phyloP scores from a whole-genome alignment of 2,113 vertebrate species.

The Pomatorhinus ruficollis region DNA sequence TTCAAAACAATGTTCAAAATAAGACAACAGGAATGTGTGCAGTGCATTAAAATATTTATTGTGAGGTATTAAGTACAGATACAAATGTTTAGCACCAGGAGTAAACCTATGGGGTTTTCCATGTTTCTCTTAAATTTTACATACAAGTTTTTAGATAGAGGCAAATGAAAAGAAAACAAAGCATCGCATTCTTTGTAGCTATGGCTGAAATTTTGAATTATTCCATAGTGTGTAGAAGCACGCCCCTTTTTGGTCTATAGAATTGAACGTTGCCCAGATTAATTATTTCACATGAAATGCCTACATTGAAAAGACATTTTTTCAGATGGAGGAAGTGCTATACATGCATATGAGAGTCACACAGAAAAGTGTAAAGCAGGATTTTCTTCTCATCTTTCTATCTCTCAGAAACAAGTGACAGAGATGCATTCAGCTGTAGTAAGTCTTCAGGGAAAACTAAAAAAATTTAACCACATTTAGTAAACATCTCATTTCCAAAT shows the following conservation, averaged over 20 bases:
- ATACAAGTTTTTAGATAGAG: not conserved
- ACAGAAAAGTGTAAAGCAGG: not conserved
- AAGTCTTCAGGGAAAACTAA: not conserved
- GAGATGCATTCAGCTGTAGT: not conserved
- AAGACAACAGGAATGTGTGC: not conserved
- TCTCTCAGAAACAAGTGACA: not conserved
- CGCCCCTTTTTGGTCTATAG: not conserved
- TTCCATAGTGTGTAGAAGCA: not conserved
- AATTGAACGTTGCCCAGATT: not conserved
- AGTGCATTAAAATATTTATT: not conserved
- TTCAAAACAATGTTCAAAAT: not conserved
- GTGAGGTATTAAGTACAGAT: not conserved
- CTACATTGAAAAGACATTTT: fast-evolving
- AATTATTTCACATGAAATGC: not conserved
- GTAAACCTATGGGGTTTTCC: not conserved
- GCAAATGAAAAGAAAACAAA: not conserved
- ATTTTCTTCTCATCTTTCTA: not conserved
- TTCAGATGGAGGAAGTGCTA: not conserved
- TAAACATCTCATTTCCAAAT: conserved; percentile 8
- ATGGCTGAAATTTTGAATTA: not conserved
- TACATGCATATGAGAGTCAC: not conserved
- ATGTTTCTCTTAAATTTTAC: not conserved
- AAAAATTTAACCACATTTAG: not conserved
- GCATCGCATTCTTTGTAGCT: not conserved
- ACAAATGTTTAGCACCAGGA: not conserved